phyloP scores from a whole-genome alignment of 1,140 invertebrate genomes.

The Ctenoplectra terminalis region DNA sequence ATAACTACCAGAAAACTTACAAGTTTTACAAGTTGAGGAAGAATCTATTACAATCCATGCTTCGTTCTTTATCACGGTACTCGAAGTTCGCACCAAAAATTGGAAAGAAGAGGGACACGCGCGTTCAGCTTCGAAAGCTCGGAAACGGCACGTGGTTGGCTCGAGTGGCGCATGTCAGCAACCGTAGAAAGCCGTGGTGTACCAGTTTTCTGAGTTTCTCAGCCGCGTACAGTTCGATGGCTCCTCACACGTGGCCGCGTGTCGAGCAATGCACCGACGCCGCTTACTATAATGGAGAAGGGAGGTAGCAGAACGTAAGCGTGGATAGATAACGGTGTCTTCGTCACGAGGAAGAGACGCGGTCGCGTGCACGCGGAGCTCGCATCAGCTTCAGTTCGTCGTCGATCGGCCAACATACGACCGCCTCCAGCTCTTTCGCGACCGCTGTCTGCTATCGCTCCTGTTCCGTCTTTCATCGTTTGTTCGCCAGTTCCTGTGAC shows the following conservation, averaged over 20 bases:
- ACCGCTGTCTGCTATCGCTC: too few species aligned
- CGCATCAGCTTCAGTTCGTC: slow-evolving; percentile 10
- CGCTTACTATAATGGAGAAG: slow-evolving; percentile 39
- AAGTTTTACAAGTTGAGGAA: too few species aligned
- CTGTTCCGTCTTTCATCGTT: neutral
- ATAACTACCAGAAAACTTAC: too few species aligned
- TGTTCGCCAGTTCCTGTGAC: neutral
- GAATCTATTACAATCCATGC: too few species aligned
- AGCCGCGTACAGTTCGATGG: neutral
- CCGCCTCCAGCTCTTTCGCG: too few species aligned
- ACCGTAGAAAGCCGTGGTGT: neutral
- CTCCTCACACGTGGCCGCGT: slow-evolving; percentile 18
- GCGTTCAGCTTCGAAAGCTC: neutral
- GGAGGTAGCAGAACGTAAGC: slow-evolving; percentile 46
- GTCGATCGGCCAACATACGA: neutral
- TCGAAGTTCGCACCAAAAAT: neutral
- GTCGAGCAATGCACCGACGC: neutral
- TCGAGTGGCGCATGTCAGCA: slow-evolving; percentile 35
- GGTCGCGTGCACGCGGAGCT: slow-evolving; percentile 14
- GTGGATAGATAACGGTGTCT: slow-evolving; percentile 63
- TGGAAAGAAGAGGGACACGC: too few species aligned
- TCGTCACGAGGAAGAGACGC: slow-evolving; percentile 20
- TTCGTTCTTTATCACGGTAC: neutral
- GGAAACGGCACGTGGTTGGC: neutral
- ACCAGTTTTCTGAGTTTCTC: neutral